Evolutionary conservation across 2,797 vertebrate species (phyloP).

Genomic region (Odontamblyopus lacepedii): DNA sequence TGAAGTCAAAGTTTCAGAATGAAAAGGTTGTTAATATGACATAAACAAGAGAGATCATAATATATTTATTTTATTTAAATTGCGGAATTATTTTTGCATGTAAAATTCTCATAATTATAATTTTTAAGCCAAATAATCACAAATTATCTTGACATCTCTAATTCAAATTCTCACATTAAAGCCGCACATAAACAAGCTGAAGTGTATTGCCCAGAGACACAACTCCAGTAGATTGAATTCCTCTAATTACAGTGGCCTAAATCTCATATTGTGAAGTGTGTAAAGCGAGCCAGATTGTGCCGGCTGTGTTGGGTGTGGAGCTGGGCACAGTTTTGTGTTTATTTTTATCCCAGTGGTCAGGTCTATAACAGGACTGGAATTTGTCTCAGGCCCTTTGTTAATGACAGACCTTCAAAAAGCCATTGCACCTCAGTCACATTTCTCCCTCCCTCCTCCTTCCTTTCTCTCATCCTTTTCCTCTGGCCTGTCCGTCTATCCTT

Average conservation of each 20-base stretch:
- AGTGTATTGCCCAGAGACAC: not conserved
- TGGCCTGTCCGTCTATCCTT: constrained; percentile 26
- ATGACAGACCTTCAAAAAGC: constrained; percentile 82
- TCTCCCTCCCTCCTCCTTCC: constrained; percentile 44
- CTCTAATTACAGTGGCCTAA: not conserved
- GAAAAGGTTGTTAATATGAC: too few relatives aligned
- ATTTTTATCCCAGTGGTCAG: constrained; percentile 71
- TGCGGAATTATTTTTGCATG: not conserved
- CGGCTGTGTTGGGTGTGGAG: constrained; percentile 47
- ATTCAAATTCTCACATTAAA: too few relatives aligned
- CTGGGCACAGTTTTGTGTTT: constrained; percentile 52
- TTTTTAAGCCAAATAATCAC: not conserved
- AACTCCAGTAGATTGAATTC: not conserved
- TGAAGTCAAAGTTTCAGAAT: too few relatives aligned
- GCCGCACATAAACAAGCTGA: not conserved
- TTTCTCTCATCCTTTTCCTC: constrained; percentile 41
- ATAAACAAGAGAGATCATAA: too few relatives aligned
- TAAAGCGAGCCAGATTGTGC: constrained; percentile 44
- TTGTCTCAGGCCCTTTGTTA: constrained; percentile 77
- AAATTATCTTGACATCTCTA: not conserved
- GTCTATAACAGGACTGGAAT: constrained; percentile 81
- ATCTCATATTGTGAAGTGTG: constrained; percentile 19
- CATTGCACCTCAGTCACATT: constrained; percentile 73
- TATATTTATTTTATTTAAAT: too few relatives aligned
- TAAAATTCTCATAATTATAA: not conserved